Percentiles rank a stretch among this genome's conserved stretches.
These are phyloP conservation scores for Chaetogeoica ovagalla DNA, from an alignment of 2,888 invertebrate genomes.

Conservation along the genomic window DNA sequence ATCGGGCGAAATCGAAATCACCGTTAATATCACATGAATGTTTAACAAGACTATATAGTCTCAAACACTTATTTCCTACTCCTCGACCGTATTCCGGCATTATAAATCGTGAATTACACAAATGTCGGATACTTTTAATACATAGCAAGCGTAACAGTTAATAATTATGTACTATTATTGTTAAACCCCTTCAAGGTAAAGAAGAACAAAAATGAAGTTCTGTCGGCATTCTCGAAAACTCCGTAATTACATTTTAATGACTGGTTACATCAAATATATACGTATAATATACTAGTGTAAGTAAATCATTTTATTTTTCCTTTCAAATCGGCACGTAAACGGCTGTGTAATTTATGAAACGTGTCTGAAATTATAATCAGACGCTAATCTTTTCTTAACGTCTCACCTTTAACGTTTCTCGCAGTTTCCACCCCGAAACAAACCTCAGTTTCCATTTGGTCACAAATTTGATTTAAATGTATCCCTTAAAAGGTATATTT, in stretches of 20 bases:
- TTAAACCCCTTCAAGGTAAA: background rate
- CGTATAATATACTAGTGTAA: background rate
- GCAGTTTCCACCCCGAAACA: background rate
- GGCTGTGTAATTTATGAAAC: slow-evolving; percentile 33
- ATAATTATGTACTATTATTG: too few relatives aligned
- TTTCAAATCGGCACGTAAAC: slow-evolving; percentile 20
- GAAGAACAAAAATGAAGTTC: background rate
- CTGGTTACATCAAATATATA: background rate
- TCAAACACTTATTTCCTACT: too few relatives aligned
- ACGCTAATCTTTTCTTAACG: slow-evolving; percentile 47
- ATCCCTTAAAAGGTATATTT: background rate
- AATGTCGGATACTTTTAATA: too few relatives aligned
- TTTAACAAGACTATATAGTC: too few relatives aligned
- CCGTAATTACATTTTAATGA: slow-evolving; percentile 34
- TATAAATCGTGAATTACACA: too few relatives aligned
- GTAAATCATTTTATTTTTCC: slow-evolving; percentile 14
- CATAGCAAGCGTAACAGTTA: too few relatives aligned
- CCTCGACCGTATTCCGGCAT: too few relatives aligned
- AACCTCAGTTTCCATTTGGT: background rate
- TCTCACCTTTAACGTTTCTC: background rate
- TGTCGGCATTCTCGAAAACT: background rate
- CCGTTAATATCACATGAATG: too few relatives aligned
- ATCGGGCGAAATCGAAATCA: too few relatives aligned
- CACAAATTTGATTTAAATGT: slow-evolving; percentile 22
- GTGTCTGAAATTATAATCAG: slow-evolving; percentile 38